Evolutionary conservation across 2,797 vertebrate genomes (phyloP), one percentile per base, ranked within the genome.

Genomic region (Thunnus albacares): DNA sequence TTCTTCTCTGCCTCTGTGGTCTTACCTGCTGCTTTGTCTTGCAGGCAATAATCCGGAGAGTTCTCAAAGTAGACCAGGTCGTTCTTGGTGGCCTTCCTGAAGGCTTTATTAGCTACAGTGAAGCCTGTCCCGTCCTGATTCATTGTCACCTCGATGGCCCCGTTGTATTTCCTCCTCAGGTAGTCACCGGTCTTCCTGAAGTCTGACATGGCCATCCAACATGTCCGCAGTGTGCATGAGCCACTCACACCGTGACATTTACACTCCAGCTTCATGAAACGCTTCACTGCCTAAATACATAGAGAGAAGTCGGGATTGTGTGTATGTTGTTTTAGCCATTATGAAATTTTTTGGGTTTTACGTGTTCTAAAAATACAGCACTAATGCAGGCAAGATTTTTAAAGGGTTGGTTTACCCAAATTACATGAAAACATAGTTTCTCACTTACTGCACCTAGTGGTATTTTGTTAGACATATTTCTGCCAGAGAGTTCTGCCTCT

Each of bases 51-150:
- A 92, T 99, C 98, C 0, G 98, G 98, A 1, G 98, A 99, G 93
- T 98, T 99, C 94, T 99, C 98, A 56, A 99, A 99, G 93, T 99
- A 99, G 86, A 99, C 98, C 85, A 99, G 96, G 89, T 99, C 98
- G 4, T 97, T 98, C 89, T 99, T 97, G 88, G 95, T 96, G 84
- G 94, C 92, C 76, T 95, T 96, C 70, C 95, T 91, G 88, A 96
- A 96, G 86, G 93, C 95, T 93, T 98, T 97, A 91, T 99, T 97
- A 68, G 98, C 97, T 71, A 98, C 97, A 0, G 97, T 95, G 85
- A 99, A 99, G 82, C 98, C 97, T 0, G 97, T 98, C 52, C 98
- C 98, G 0, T 99, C 97, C 92, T 99, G 98, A 87, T 98, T 99
- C 95, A 99, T 98, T 0, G 96, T 99, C 89, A 99, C 98, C 92